Base-by-base conservation (phyloP, 2,797 vertebrate species). In the Craterocephalus amniculus region DNA sequence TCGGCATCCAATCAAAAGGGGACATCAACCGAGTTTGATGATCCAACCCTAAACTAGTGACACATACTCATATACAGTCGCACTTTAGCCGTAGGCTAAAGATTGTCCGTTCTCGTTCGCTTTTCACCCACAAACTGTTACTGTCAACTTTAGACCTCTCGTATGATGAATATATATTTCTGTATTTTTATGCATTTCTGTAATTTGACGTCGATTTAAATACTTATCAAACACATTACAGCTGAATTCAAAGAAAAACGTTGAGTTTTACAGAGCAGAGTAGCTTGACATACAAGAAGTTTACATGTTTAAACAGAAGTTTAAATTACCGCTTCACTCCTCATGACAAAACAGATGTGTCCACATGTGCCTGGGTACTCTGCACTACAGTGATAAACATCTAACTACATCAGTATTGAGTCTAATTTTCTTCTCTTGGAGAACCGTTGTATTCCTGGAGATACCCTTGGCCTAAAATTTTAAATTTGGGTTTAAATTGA, bases 401-500 rank as follows among this genome's bases (percentile, higher is more conserved):
- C 3, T 3, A n/a, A 48, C 4, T n/a, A n/a, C 22, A 10, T 48
- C 7, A 48, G 20, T 10, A 48, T 48, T 48, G 22, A 48, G 45
- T 22, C n/a, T 22, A 11, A 48, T 48, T 48, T 22, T 22, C 11
- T 0, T 22, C 11, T 4, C 45, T 10, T 10, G 11, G n/a, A 48
- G 45, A 22, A 48, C 45, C 4, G 45, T n/a, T 48, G n/a, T 20
- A 48, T 56, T 34, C 60, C 70, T 12, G 31, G 29, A 60, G 22
- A 58, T 24, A 71, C 48, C 59, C 16, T 2, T 9, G 45, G 1
- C 58, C 35, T 13, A 36, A n/a, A 14, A 61, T 67, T 63, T 65
- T 59, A 18, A 38, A 58, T 35, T 29, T 60, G 48, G 60, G 61
- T 51, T 48, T 6, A 22, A 56, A 67, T 76, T 81, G 70, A 63